A percentile compares a stretch with the other conserved stretches of the same genome.
These are phyloP conservation scores for Anticlea derivata DNA, from an alignment of 2,888 invertebrate species.

Conservation along the genomic window DNA sequence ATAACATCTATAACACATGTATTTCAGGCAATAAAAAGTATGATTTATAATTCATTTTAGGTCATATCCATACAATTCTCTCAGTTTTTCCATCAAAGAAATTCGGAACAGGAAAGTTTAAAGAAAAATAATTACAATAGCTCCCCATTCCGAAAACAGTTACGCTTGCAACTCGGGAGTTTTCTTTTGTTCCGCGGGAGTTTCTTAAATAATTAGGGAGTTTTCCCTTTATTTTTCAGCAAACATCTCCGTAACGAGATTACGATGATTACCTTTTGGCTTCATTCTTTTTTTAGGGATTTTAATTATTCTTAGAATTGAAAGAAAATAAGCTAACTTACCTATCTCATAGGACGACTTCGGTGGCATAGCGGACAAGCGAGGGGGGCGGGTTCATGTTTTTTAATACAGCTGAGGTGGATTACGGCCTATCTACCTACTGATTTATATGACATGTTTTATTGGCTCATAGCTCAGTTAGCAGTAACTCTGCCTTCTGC, in stretches of 20 bases:
- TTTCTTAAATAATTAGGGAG: slow-evolving; percentile 75
- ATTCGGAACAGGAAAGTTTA: slow-evolving; percentile 63
- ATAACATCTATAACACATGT: no score
- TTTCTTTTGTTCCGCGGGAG: slow-evolving; percentile 49
- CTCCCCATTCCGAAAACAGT: slow-evolving; percentile 49
- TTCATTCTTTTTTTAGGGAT: slow-evolving; percentile 35
- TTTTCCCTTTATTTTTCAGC: slow-evolving; percentile 56
- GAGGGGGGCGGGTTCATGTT: no score
- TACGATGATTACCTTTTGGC: slow-evolving; percentile 67
- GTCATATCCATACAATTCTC: slow-evolving; percentile 39
- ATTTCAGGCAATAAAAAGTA: no score
- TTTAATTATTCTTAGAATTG: slow-evolving; percentile 16
- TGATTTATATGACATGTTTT: no score
- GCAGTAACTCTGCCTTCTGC: no score
- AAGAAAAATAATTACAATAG: slow-evolving; percentile 78
- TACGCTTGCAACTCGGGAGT: slow-evolving; percentile 14
- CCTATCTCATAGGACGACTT: no score
- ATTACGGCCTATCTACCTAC: no score
- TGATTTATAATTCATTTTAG: no score
- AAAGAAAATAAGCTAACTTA: no score
- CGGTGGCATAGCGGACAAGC: no score
- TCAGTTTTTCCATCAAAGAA: slow-evolving; percentile 51
- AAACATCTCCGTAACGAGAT: slow-evolving; percentile 75
- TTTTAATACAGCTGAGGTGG: no score
- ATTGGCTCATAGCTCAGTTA: no score